Evolutionary conservation across 1,140 invertebrate species (phyloP).

Genomic region (Bicyclus anynana): DNA sequence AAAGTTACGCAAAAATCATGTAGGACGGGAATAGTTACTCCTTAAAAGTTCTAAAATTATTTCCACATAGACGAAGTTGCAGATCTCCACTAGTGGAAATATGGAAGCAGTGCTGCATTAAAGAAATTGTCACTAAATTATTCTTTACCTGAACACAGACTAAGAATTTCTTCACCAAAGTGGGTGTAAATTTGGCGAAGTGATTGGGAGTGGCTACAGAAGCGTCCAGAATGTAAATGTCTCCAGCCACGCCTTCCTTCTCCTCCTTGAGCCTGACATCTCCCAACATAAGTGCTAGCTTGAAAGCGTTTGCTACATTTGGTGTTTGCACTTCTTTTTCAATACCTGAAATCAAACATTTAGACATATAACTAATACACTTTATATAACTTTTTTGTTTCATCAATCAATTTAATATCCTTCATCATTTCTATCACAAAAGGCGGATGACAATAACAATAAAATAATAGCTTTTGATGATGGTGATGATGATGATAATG

Average conservation of each 20-base stretch:
- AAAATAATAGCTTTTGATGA: no score
- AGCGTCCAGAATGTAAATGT: slow-evolving; percentile 89
- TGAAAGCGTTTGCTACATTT: slow-evolving; percentile 83
- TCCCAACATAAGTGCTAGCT: slow-evolving; percentile 88
- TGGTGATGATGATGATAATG: no score
- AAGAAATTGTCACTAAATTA: no score
- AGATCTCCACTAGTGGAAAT: no score
- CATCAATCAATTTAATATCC: no score
- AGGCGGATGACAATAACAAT: no score
- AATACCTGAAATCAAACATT: slow-evolving; percentile 37
- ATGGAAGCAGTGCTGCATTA: no score
- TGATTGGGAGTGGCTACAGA: slow-evolving; percentile 85
- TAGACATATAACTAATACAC: neutral
- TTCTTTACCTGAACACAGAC: slow-evolving; percentile 83
- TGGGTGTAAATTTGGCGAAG: slow-evolving; percentile 89
- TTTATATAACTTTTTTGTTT: neutral
- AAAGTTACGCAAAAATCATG: no score
- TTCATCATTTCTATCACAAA: no score
- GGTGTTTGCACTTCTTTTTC: slow-evolving; percentile 71
- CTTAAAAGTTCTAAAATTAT: no score
- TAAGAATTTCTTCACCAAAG: slow-evolving; percentile 88
- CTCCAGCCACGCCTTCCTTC: slow-evolving; percentile 86
- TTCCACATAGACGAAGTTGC: no score
- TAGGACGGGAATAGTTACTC: no score
- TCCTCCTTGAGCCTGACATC: slow-evolving; percentile 88